Evolutionary conservation across 23 tunicate species (phyloP).

Genomic region (Trididemnum clinides): DNA sequence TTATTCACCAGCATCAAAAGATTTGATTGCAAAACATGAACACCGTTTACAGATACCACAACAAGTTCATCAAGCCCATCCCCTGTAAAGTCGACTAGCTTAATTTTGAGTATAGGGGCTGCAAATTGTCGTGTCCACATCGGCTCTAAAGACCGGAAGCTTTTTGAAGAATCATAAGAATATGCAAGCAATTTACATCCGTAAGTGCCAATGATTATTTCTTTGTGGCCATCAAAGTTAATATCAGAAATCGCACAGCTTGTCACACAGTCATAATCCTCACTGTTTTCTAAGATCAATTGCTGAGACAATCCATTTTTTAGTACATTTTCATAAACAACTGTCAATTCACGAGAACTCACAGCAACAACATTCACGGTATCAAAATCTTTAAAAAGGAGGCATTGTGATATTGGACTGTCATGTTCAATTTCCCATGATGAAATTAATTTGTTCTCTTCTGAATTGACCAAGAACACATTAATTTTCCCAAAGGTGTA

Average conservation of each 20-base stretch:
- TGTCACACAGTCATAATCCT: slow-evolving; percentile 53
- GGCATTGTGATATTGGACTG: slow-evolving; percentile 62
- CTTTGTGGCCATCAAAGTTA: slow-evolving; percentile 50
- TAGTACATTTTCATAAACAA: slow-evolving; percentile 51
- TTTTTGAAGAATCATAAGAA: neutral
- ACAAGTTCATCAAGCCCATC: slow-evolving; percentile 73
- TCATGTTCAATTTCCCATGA: slow-evolving; percentile 67
- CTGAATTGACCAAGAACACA: slow-evolving; percentile 44
- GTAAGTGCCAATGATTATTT: slow-evolving; percentile 79
- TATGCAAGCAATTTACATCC: slow-evolving; percentile 72
- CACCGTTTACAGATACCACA: slow-evolving; percentile 58
- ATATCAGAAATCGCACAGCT: slow-evolving; percentile 74
- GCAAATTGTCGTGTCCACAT: slow-evolving; percentile 64
- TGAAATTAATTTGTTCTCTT: neutral
- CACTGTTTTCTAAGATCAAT: slow-evolving; percentile 42
- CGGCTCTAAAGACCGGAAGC: neutral
- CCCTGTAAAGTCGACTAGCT: slow-evolving; percentile 65
- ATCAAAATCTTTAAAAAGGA: neutral
- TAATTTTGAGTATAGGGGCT: slow-evolving; percentile 60
- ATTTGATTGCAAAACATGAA: slow-evolving; percentile 70
- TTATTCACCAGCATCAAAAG: slow-evolving; percentile 27
- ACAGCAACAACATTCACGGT: slow-evolving; percentile 50
- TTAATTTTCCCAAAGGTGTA: slow-evolving; percentile 44
- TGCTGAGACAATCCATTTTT: slow-evolving; percentile 52
- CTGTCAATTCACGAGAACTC: slow-evolving; percentile 69